A percentile compares a stretch with the other conserved stretches of the same genome.
phyloP scores from a whole-genome alignment of 2,113 vertebrate genomes.

The Cariama cristata region DNA sequence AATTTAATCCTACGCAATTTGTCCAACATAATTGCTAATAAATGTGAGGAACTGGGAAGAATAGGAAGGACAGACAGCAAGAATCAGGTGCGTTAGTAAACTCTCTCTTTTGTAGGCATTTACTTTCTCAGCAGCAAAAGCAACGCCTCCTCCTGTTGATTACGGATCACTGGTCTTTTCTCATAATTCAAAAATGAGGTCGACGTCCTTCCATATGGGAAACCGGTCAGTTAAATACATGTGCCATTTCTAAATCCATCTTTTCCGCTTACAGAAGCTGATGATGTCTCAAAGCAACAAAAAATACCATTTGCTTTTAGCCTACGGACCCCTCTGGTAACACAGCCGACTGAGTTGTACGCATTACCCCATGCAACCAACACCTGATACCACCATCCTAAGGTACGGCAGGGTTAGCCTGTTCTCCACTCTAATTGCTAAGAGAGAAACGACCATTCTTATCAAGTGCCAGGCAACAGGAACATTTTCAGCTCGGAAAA shows the following conservation, averaged over 20 bases:
- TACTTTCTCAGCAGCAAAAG: background rate
- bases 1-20: background rate
- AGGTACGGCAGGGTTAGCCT: too few relatives aligned
- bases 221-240: background rate
- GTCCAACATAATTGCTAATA: background rate
- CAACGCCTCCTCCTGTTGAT: background rate
- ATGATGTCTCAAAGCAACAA: background rate
- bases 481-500: background rate
- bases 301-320: background rate
- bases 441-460: background rate
- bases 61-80: background rate
- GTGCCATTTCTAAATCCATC: background rate
- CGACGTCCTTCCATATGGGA: background rate
- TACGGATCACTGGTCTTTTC: background rate
- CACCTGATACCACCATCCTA: background rate
- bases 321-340: background rate
- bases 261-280: background rate
- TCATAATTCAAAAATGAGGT: background rate
- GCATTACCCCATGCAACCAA: background rate
- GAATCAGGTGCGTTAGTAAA: background rate
- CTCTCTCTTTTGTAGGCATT: background rate
- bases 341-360: background rate
- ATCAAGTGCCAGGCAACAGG: background rate
- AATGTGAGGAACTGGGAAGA: background rate
- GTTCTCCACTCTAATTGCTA: fast-evolving